A percentile compares a stretch with the other conserved stretches of the same genome.
These are phyloP conservation scores for Ploceus nigricollis DNA, from an alignment of 2,113 vertebrate genomes.

Conservation along the genomic window DNA sequence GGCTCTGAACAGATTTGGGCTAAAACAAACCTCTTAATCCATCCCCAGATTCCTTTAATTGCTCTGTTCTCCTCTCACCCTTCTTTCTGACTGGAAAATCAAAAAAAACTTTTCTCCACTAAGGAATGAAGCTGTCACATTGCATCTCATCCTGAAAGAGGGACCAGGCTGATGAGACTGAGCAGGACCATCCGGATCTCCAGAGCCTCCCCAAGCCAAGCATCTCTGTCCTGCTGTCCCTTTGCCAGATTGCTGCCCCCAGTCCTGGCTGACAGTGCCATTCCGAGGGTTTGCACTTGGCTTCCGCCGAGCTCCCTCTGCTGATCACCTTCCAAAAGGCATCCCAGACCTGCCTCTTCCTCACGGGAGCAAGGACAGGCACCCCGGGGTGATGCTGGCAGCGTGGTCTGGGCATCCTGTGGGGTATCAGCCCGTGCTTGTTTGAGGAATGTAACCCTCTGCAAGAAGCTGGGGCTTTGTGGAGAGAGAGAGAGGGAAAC, in stretches of 20 bases:
- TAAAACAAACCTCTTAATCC: not conserved
- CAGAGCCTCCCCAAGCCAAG: not conserved
- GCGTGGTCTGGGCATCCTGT: rapidly evolving
- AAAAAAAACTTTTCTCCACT: not conserved
- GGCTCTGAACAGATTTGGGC: not conserved
- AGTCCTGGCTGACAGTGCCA: not conserved
- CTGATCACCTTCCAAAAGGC: constrained; percentile 21
- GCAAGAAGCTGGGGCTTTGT: not conserved
- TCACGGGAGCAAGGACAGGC: rapidly evolving
- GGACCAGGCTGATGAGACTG: not conserved
- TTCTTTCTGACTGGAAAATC: not conserved
- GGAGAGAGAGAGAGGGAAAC: not conserved
- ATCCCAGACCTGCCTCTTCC: not conserved
- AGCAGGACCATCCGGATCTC: not conserved
- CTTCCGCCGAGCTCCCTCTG: constrained; percentile 62
- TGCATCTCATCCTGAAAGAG: not conserved
- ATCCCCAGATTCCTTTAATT: not conserved
- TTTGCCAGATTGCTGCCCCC: not conserved
- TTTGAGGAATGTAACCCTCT: not conserved
- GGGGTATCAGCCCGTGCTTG: not conserved
- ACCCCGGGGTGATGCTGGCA: not conserved
- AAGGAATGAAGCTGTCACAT: not conserved
- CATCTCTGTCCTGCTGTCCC: not conserved
- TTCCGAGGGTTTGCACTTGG: not conserved
- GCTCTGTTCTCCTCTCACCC: not conserved